Base-by-base conservation (phyloP, 2,113 vertebrate species). In the Cettia cetti region DNA sequence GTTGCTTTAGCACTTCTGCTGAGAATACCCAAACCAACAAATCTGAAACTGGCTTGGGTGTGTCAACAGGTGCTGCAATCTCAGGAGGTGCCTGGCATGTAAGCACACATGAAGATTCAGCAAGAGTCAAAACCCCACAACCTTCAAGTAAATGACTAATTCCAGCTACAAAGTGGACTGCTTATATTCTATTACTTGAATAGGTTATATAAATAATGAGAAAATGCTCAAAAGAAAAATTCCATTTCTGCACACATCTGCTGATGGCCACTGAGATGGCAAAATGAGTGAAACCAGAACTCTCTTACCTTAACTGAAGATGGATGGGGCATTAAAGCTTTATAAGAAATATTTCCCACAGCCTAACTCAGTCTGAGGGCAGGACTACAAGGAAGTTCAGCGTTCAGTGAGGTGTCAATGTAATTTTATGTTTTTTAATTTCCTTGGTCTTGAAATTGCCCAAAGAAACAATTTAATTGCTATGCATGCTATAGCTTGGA, bases 351-450 rank as follows among this genome's bases (percentile, higher is more conserved):
- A 77, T 83, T 93, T 95, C 56, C 71, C 33, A 63, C 12, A 78
- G 56, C 23, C 63, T 66, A 69, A 26, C 30, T 91, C 57, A 35
- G 22, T 78, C 26, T 83, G 75, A 92, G 64, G 23, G 49, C 37
- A 90, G 26, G 30, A 80, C 70, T 42, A 50, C 39, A 59, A 94
- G 54, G 27, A 93, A 93, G n/a, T 53, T 92, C 54, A 79, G 40
- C 54, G 78, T 49, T 79, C 74, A 95, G 71, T 77, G 75, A 97
- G 22, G 47, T 92, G 76, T 83, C 89, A 93, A 74, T 63, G 59
- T 52, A 92, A 79, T 52, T 87, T 85, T 80, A 94, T 52, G 69
- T n/a, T 86, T 86, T 95, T 94, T 95, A 79, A 94, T 95, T 76
- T 95, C 65, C 70, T 85, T 8, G 5, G 50, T 53, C 91, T 87